Conservation (phyloP, 2,113 vertebrate genomes). For the Amblyornis subalaris region DNA sequence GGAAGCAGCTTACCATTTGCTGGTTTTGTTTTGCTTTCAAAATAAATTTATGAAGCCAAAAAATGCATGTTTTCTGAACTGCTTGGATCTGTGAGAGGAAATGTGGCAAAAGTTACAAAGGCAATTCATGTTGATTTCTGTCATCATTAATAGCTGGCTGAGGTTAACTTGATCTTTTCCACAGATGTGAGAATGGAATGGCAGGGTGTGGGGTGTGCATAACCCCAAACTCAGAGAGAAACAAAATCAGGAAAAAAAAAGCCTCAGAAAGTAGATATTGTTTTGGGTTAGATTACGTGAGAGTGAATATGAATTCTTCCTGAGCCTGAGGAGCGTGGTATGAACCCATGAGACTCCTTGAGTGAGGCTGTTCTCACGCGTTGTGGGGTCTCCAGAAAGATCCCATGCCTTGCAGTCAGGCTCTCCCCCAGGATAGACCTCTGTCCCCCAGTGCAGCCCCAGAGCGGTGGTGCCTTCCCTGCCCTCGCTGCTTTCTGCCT, state of each 20-base stretch:
- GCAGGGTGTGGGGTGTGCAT: neutral
- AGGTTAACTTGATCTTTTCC: neutral
- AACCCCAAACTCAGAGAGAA: neutral
- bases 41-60: neutral
- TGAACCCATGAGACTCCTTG: neutral
- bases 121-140: neutral
- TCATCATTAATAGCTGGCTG: neutral
- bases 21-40: neutral
- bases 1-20: neutral
- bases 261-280: neutral
- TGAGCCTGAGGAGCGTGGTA: neutral
- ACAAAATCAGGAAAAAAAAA: neutral
- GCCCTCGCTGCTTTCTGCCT: neutral
- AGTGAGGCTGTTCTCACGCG: rapidly evolving
- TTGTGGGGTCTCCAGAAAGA: rapidly evolving
- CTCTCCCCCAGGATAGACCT: too few relatives aligned
- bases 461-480: rapidly evolving
- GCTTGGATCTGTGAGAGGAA: neutral
- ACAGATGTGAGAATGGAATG: neutral
- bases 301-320: neutral
- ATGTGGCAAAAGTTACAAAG: neutral
- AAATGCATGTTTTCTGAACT: neutral
- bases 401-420: neutral
- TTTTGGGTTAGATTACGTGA: neutral
- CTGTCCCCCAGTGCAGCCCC: too few relatives aligned